These are phyloP conservation scores for Paradisaea rubra DNA, from an alignment of 2,113 vertebrate genomes.

Conservation along the genomic window DNA sequence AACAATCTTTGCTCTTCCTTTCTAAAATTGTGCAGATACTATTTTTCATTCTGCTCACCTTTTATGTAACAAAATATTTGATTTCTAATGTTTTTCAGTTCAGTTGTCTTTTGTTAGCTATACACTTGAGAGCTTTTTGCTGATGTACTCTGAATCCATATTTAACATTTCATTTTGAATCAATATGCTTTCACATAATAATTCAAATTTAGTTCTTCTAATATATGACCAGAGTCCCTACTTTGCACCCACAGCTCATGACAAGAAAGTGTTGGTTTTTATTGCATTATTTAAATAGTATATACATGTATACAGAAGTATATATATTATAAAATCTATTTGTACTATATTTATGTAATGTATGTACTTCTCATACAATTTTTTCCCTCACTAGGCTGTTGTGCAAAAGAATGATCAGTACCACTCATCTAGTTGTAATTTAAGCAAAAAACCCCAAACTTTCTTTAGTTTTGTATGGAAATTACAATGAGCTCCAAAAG, in stretches of 20 bases:
- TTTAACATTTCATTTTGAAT: neutral
- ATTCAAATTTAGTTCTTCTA: neutral
- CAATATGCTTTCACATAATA: neutral
- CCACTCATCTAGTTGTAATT: neutral
- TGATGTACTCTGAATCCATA: neutral
- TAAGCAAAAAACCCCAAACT: rapidly evolving
- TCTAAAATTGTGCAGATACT: neutral
- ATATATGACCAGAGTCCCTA: neutral
- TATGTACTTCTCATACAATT: neutral
- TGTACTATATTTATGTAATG: neutral
- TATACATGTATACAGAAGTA: neutral
- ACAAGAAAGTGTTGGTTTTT: neutral
- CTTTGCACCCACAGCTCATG: neutral
- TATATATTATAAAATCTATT: neutral
- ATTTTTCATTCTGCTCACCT: neutral
- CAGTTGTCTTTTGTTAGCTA: neutral
- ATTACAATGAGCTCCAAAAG: neutral
- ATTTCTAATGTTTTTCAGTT: neutral
- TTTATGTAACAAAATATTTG: neutral
- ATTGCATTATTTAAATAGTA: neutral
- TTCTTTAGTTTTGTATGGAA: neutral
- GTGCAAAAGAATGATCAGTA: neutral
- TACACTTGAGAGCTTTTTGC: neutral
- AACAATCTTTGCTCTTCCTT: neutral
- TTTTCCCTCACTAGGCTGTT: neutral